phyloP scores from a whole-genome alignment of 2,888 invertebrate species.

The Lasioglossum marginatum region DNA sequence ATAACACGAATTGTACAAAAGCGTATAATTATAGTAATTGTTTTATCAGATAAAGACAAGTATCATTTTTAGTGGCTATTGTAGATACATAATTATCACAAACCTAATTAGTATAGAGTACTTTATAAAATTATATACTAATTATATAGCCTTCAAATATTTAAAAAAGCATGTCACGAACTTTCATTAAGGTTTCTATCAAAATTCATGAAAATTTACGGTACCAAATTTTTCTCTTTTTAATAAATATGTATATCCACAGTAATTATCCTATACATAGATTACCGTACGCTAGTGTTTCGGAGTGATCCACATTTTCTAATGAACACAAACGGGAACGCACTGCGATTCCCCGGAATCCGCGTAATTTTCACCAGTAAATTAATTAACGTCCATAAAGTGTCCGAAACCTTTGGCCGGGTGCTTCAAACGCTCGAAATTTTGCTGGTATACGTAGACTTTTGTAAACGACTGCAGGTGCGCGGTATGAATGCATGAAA shows the following conservation, averaged over 20 bases:
- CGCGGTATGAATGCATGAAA: not conserved
- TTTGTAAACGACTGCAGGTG: not conserved
- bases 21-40: not conserved
- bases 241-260: not conserved
- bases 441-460: not conserved
- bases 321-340: not conserved
- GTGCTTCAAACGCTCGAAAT: not conserved
- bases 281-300: not conserved
- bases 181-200: not conserved
- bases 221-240: not conserved
- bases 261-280: not conserved
- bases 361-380: not conserved
- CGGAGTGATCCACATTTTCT: not conserved
- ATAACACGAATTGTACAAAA: not conserved
- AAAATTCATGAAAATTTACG: not conserved
- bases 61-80: not conserved
- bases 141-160: not conserved
- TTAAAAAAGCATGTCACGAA: not conserved
- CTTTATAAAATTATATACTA: not conserved
- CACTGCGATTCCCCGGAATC: not conserved
- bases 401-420: not conserved
- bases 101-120: not conserved
- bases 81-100: not conserved
- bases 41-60: not conserved
- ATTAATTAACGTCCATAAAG: not conserved